phyloP scores from a whole-genome alignment of 1,140 invertebrate genomes.

The Brachionus manjavacas region DNA sequence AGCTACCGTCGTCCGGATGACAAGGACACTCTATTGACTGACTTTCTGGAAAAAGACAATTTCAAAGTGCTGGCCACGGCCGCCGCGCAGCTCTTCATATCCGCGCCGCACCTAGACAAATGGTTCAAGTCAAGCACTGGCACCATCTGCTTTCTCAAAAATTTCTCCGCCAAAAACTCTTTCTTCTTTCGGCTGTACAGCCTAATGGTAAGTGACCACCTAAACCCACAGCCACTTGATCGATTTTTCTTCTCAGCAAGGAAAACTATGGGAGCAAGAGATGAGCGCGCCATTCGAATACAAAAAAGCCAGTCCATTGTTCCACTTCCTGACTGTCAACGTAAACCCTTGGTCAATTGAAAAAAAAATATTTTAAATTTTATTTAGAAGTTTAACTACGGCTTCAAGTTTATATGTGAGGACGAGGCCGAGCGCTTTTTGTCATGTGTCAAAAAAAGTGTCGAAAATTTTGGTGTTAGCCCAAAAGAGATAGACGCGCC shows the following conservation, averaged over 20 bases:
- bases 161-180: neutral
- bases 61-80: conserved; percentile 33
- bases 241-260: conserved; percentile 6
- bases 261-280: conserved; percentile 39
- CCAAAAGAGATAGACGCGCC: neutral
- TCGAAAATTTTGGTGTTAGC: neutral
- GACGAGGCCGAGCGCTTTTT: conserved; percentile 30
- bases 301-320: neutral
- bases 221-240: neutral
- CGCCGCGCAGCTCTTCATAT: conserved; percentile 21
- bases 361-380: neutral
- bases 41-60: conserved; percentile 34
- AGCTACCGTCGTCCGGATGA: conserved; percentile 13
- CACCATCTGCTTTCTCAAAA: conserved; percentile 31
- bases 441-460: neutral
- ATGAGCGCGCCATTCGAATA: conserved; percentile 7
- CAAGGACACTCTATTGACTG: neutral
- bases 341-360: neutral
- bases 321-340: conserved; percentile 34
- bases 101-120: conserved; percentile 26
- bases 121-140: conserved; percentile 42
- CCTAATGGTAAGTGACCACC: neutral
- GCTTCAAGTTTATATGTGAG: conserved; percentile 36
- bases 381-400: conserved; percentile 21
- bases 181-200: conserved; percentile 40